Evolutionary conservation across 2,888 invertebrate genomes (phyloP), one percentile per base, ranked within the genome.

Genomic region (Hartigia nigra): DNA sequence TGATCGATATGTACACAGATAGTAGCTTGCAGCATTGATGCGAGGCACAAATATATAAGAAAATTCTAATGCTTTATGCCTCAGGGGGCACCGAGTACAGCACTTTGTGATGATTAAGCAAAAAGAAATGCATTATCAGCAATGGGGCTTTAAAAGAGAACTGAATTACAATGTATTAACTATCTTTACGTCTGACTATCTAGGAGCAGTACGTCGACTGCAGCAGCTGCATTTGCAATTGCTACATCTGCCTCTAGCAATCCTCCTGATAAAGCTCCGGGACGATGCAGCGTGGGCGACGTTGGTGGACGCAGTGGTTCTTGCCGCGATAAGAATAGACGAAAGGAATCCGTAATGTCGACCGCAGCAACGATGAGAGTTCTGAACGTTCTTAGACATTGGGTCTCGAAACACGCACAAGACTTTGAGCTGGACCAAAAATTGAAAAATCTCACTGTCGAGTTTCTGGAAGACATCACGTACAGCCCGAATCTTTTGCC

Each of bases 351-450:
- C 12, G 95, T 97, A 74, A 96, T 97, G 90, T 97, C 97, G 74
- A 97, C 97, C 9, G 98, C 98, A n/a, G 97, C 97, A 78, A 98
- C 97, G 0, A 98, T 98, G 97, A 92, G 98, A 81, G 98, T 98
- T 0, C 93, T 98, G 0, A 97, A 97, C 90, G 97, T 98, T 2
- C 93, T 98, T 75, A 94, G 97, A 81, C 98, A 98, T 90, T 98
- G 98, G 98, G 96, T 97, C 55, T 96, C 96, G 1, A 98, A 98
- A 91, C 97, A 98, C 90, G 95, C 96, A 0, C 96, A 97, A 92
- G 97, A 97, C 91, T 97, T 97, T 91, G 97, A 97, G 92, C 94
- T 94, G 23, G 95, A 97, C 88, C 94, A 94, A 72, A 94, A 94
- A 77, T 93, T 98, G 79, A 95, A 96, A 82, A 94, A 94, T 35